Evolutionary conservation across 2,797 vertebrate genomes (phyloP).

Genomic region (Rhinogobio ventralis): DNA sequence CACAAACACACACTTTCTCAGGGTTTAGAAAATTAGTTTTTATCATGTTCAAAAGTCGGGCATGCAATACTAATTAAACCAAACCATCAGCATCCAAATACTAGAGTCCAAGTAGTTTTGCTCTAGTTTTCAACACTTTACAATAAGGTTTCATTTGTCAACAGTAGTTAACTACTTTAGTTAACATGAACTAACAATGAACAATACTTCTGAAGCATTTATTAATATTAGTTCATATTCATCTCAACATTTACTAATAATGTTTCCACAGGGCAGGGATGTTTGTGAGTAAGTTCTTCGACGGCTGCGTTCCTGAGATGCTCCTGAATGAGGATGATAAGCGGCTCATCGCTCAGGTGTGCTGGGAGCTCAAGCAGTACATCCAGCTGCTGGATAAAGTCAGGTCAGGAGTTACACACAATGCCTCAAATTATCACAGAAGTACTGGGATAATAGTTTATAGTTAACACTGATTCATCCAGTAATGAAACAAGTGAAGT

Average conservation of each 20-base stretch:
- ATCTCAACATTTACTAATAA: neutral
- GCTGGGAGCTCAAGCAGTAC: slow-evolving; percentile 88
- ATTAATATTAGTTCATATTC: neutral
- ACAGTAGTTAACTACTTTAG: no score
- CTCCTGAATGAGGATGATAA: slow-evolving; percentile 85
- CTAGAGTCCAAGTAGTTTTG: no score
- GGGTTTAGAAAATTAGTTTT: no score
- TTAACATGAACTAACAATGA: no score
- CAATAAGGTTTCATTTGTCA: no score
- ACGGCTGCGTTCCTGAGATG: slow-evolving; percentile 86
- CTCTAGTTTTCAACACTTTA: no score
- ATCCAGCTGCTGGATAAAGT: slow-evolving; percentile 91
- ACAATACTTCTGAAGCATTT: no score
- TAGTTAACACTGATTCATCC: no score
- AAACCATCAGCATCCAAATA: neutral
- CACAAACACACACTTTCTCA: neutral
- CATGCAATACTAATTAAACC: neutral
- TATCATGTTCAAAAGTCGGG: neutral
- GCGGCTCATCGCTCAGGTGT: slow-evolving; percentile 85
- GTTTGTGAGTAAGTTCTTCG: slow-evolving; percentile 97
- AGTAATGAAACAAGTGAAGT: no score
- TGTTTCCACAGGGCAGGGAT: slow-evolving; percentile 85
- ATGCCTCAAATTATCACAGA: neutral
- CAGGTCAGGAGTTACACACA: slow-evolving; percentile 77
- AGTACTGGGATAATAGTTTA: no score